Evolutionary conservation across 2,113 vertebrate species (phyloP).

Genomic region (zebrafish (Danio rerio)): GRCz12tu NC_133180.1:72802001-72802500

Average conservation of each 20-base stretch:
- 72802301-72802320: conserved; percentile 40
- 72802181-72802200: conserved; percentile 30
- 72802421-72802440: conserved; percentile 19
- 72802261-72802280: conserved; percentile 32
- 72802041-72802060: too few species aligned
- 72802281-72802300: conserved; percentile 53
- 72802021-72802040: too few species aligned
- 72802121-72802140: conserved; percentile 5
- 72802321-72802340: neutral
- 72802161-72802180: conserved; percentile 53
- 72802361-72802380: conserved; percentile 49
- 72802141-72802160: neutral
- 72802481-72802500: too few species aligned
- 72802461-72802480: neutral
- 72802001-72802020: too few species aligned
- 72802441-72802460: neutral
- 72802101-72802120: neutral
- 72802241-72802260: conserved; percentile 3
- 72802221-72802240: conserved; percentile 51
- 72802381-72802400: conserved; percentile 12
- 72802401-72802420: conserved; percentile 55
- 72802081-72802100: neutral
- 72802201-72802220: conserved; percentile 41
- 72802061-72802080: conserved; percentile 1
- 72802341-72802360: conserved; percentile 53